Evolutionary conservation across 2,888 invertebrate species (phyloP), one percentile per base, ranked within the genome.

Genomic region (Pomacea canaliculata): DNA sequence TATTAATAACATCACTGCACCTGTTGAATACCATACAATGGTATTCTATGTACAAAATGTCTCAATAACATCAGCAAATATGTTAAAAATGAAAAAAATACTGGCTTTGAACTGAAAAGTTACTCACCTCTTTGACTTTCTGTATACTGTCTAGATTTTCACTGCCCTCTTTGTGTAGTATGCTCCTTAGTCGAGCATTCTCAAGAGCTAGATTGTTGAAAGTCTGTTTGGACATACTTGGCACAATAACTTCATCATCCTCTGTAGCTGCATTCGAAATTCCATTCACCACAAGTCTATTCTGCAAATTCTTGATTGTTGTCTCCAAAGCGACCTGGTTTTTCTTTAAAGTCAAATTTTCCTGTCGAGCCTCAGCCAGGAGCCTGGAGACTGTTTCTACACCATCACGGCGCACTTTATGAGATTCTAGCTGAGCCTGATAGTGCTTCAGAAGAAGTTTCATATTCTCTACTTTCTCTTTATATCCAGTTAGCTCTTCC

Each of bases 201-300:
- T 88, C 87, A 69, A 85, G 77, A 0, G 85, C 83, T 56, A 88
- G 76, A 78, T 87, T 87, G 72, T 87, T 87, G 37, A 88, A 73
- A 18, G 85, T 79, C 67, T 84, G 83, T 77, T 85, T 86, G 63
- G 86, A 87, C 19, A 84, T 83, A 16, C 85, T 84, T 0, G 86
- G 86, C 23, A 88, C 79, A 81, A 85, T 86, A 19, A 83, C 75
- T 70, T 88, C 87, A n/a, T 82, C 83, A 67, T 87, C 87, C 27
- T 84, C 84, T 46, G 83, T 71, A 4, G 27, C 60, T 65, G 81
- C 81, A 59, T 78, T 82, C 0, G 85, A 84, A 10, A 87, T 68
- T 9, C 85, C 83, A 72, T 85, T 81, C 19, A 80, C 78, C 66
- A 81, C 82, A 13, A 87, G 77, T 16, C 86, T 81, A 73, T 84